Conservation (phyloP, 2,888 invertebrate species). For the Dendrolimus houi region DNA sequence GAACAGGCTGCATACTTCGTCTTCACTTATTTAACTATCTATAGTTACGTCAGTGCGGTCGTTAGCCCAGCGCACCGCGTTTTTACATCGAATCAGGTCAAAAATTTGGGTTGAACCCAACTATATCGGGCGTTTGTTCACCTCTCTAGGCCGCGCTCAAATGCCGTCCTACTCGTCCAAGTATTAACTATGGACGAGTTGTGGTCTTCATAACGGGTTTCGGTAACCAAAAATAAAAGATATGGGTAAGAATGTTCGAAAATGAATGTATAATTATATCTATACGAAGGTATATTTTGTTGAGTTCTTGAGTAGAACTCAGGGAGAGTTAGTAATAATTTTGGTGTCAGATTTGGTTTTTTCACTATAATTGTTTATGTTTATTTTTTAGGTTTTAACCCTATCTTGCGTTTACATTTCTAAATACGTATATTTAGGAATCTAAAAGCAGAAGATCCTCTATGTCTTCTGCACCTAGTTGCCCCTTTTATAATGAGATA, state of each 20-base stretch:
- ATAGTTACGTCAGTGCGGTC: slow-evolving; percentile 49
- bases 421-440: no score
- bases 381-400: no score
- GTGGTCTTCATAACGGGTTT: not conserved
- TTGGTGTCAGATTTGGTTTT: no score
- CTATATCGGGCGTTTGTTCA: slow-evolving; percentile 62
- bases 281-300: no score
- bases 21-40: slow-evolving; percentile 56
- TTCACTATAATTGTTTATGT: no score
- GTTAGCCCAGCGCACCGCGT: slow-evolving; percentile 44
- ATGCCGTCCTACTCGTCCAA: slow-evolving; percentile 11
- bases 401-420: no score
- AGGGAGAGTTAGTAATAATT: no score
- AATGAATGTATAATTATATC: not conserved
- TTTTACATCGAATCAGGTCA: slow-evolving; percentile 63
- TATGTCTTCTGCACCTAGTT: no score
- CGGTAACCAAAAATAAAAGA: not conserved
- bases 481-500: no score
- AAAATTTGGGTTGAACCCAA: slow-evolving; percentile 64
- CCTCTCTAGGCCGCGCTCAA: slow-evolving; percentile 59
- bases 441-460: no score
- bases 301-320: no score
- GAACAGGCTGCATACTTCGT: slow-evolving; percentile 48
- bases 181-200: not conserved
- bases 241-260: not conserved